Conservation (phyloP, 2,888 invertebrate species). For the Acanthopleura granulata region DNA sequence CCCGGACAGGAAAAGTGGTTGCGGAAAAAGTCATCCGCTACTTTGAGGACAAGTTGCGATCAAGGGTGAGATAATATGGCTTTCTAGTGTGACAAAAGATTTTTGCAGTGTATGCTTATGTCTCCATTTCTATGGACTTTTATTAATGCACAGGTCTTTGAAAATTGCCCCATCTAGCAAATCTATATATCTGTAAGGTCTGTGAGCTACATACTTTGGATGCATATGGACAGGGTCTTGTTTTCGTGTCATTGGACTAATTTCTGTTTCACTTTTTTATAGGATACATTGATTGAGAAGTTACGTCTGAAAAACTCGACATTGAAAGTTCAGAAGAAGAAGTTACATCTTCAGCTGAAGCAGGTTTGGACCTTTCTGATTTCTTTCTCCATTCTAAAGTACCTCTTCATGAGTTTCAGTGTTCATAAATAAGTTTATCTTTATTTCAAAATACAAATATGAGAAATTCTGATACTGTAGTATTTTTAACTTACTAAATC, state of each 20-base stretch:
- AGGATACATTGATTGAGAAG: conserved; percentile 69
- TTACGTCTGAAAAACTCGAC: conserved; percentile 67
- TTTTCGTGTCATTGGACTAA: no score
- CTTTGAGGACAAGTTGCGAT: conserved; percentile 65
- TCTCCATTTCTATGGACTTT: no score
- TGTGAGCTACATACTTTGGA: no score
- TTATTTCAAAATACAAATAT: not conserved
- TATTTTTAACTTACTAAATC: not conserved
- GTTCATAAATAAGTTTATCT: not conserved
- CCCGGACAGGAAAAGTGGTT: conserved; percentile 61
- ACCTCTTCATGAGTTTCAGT: no score
- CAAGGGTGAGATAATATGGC: conserved; percentile 55
- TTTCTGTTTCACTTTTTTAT: conserved; percentile 22
- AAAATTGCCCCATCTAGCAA: no score
- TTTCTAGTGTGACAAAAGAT: not conserved
- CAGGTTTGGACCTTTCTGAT: conserved; percentile 50
- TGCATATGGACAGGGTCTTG: no score
- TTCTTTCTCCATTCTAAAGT: no score
- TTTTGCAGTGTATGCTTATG: no score
- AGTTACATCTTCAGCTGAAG: conserved; percentile 67
- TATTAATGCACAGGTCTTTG: no score
- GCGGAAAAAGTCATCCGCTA: conserved; percentile 68
- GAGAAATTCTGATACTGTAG: not conserved
- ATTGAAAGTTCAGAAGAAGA: conserved; percentile 68
- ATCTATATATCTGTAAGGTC: no score